Evolutionary conservation across 1,140 invertebrate species (phyloP).

Genomic region (Lanistes nyassanus): DNA sequence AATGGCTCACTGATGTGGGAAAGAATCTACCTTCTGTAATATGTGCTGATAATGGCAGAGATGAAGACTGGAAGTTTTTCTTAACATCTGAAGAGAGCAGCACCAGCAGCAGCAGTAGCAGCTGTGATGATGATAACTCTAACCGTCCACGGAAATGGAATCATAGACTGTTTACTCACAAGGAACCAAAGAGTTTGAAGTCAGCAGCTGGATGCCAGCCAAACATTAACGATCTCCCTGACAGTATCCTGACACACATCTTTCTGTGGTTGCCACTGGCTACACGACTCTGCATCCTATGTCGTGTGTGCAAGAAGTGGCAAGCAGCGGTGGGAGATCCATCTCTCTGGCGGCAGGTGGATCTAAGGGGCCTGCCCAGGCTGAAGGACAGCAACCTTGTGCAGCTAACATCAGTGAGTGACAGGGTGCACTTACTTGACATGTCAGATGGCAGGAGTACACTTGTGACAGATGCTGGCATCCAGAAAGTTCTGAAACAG

Average conservation of each 20-base stretch:
- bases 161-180: background rate
- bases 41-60: too few species aligned
- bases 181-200: background rate
- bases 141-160: background rate
- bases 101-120: too few species aligned
- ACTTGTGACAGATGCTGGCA: constrained; percentile 16
- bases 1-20: too few species aligned
- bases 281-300: constrained; percentile 26
- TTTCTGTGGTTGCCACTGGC: constrained; percentile 30
- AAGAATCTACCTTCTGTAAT: too few species aligned
- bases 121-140: too few species aligned
- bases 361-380: constrained; percentile 28
- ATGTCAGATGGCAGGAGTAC: constrained; percentile 10
- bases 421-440: constrained; percentile 23
- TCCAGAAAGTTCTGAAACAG: constrained; percentile 21
- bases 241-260: constrained; percentile 29
- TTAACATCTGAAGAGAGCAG: too few species aligned
- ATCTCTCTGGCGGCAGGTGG: constrained; percentile 36
- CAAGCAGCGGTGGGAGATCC: constrained; percentile 29
- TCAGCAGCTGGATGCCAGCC: background rate
- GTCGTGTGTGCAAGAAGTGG: constrained; percentile 41
- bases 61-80: too few species aligned
- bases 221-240: constrained; percentile 24
- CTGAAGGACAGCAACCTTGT: constrained; percentile 30
- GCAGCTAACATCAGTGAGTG: constrained; percentile 22